Base-by-base conservation (phyloP, 2,113 vertebrate genomes). In the Heloderma charlesbogerti region DNA sequence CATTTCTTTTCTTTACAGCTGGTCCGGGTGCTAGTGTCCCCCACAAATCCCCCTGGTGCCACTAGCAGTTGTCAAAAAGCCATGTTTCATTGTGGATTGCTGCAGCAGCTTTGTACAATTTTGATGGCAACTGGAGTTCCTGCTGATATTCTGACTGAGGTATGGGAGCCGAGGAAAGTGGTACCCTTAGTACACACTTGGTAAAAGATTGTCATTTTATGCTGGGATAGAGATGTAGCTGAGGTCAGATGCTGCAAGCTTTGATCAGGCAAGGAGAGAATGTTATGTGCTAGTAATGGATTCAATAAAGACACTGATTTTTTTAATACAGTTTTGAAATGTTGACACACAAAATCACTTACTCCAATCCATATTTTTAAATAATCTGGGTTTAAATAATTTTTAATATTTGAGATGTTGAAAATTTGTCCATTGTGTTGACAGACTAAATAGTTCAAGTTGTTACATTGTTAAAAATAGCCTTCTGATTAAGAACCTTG, bases 111-210 rank as follows among this genome's bases (percentile, higher is more conserved):
- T 86, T 99, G 99, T 89, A 99, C 98, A 12, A 99, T 99, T 96
- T 97, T 99, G 45, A 99, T 99, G 99, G 99, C 99, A 5, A 99
- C 99, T 0, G 99, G 99, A 0, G 98, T 99, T 85, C 99, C 99
- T 89, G 99, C 99, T 9, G 99, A 99, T 80, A 99, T 99, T 93
- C 98, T 99, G 91, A 99, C 99, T 0, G 99, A 99, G 97, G 99
- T 99, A 96, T 95, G 86, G 22, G 54, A 91, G 45, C 45, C 37
- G 8, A 29, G 0, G 0, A 0, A 34, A 43, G 63, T 57, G n/a
- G 0, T 12, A 10, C 16, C 10, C 29, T 34, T 72, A 16, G 63
- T 27, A 40, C 40, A 40, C 3, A 43, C 7, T 45, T 48, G 27
- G 27, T 43, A 71, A 8, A 22, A n/a, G 22, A n/a, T 9, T 31